Evolutionary conservation across 2,113 vertebrate species (phyloP).

Genomic region (Mormoops blainvillei): DNA sequence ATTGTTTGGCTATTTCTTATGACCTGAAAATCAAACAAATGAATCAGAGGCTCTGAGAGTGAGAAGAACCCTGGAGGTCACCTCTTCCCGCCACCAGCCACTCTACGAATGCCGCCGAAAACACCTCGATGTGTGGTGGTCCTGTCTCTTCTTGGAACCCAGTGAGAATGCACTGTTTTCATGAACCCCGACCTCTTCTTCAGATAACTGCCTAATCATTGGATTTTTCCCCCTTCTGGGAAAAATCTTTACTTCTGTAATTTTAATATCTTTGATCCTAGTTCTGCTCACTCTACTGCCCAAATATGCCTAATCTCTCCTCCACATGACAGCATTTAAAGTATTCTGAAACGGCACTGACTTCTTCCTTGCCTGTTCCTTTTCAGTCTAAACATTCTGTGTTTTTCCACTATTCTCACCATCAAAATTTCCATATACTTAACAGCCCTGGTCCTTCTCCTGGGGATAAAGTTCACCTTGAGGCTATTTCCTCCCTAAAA

Average conservation of each 20-base stretch:
- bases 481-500: background rate
- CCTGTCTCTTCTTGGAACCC: background rate
- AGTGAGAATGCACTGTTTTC: background rate
- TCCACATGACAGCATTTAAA: background rate
- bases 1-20: conserved; percentile 35
- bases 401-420: background rate
- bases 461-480: background rate
- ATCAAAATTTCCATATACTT: background rate
- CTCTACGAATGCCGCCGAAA: background rate
- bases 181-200: background rate
- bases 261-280: background rate
- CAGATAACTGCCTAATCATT: background rate
- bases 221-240: background rate
- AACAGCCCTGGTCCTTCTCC: background rate
- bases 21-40: conserved; percentile 29
- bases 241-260: background rate
- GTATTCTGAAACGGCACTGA: background rate
- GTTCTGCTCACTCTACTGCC: background rate
- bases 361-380: background rate
- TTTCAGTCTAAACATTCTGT: background rate
- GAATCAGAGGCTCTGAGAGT: background rate
- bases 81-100: background rate
- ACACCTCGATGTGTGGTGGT: background rate
- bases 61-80: background rate
- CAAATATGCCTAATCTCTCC: background rate